Evolutionary conservation across 2,113 vertebrate species (phyloP).

Genomic region (Delphinapterus leucas): DNA sequence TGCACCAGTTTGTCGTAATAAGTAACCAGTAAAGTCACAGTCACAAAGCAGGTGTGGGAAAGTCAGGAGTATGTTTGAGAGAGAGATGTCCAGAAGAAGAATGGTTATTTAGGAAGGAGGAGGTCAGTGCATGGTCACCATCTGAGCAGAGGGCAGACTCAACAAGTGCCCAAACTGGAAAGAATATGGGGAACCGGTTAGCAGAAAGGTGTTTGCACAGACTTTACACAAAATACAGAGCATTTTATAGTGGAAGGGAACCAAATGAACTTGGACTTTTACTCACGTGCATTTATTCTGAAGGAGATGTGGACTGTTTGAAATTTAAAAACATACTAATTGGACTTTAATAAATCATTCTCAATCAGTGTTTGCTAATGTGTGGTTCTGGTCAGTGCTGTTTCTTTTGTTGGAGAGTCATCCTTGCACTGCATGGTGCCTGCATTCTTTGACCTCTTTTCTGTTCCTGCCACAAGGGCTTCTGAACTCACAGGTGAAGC

Average conservation of each 20-base stretch:
- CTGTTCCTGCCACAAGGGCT: neutral
- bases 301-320: constrained; percentile 43
- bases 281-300: constrained; percentile 23
- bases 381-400: constrained; percentile 22
- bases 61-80: constrained; percentile 41
- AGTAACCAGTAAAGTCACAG: neutral
- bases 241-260: constrained; percentile 28
- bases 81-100: constrained; percentile 30
- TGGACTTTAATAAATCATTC: constrained; percentile 70
- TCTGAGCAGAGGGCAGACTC: neutral
- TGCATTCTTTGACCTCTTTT: neutral
- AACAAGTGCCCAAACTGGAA: neutral
- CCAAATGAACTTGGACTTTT: constrained; percentile 61
- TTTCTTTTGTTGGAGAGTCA: neutral
- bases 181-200: neutral
- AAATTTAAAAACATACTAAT: constrained; percentile 71
- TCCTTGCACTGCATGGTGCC: neutral
- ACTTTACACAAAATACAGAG: constrained; percentile 45
- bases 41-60: constrained; percentile 2
- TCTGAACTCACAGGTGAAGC: neutral
- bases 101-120: neutral
- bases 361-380: constrained; percentile 28
- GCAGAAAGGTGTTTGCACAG: constrained; percentile 11
- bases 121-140: neutral
- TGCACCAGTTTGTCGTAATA: neutral